Evolutionary conservation across 1,140 invertebrate species (phyloP).

Genomic region (Tenebrio molitor): DNA sequence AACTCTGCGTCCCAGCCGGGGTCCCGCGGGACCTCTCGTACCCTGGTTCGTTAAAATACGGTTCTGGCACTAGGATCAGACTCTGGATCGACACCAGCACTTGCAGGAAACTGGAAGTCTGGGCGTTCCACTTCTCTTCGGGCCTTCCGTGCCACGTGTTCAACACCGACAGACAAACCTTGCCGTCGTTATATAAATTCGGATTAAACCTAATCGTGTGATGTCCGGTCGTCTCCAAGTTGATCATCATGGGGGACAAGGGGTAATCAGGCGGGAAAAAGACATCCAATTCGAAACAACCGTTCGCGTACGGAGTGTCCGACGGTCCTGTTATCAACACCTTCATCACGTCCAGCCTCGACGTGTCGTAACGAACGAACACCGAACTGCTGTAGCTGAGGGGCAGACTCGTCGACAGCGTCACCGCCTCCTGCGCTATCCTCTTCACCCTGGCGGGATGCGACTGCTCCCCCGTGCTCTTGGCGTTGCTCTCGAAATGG

Average conservation of each 20-base stretch:
- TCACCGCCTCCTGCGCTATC: constrained; percentile 95
- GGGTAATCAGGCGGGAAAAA: constrained; percentile 93
- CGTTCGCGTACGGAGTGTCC: constrained; percentile 91
- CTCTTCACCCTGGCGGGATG: constrained; percentile 91
- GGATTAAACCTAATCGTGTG: constrained; percentile 96
- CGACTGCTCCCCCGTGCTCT: constrained; percentile 86
- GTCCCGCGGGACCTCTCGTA: constrained; percentile 94
- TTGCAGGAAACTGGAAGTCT: constrained; percentile 96
- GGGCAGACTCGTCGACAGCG: constrained; percentile 93
- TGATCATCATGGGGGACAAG: constrained; percentile 86
- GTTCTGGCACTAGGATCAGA: constrained; percentile 94
- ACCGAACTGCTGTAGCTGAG: constrained; percentile 95
- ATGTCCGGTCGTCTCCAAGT: constrained; percentile 94
- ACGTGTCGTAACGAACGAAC: constrained; percentile 95
- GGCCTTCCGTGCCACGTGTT: constrained; percentile 98
- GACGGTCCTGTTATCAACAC: constrained; percentile 93
- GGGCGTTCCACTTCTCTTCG: constrained; percentile 99
- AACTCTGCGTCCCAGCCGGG: constrained; percentile 87
- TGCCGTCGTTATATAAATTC: constrained; percentile 97
- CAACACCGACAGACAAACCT: constrained; percentile 95
- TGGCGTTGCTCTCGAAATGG: constrained; percentile 92
- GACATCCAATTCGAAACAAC: constrained; percentile 92
- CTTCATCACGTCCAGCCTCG: constrained; percentile 96
- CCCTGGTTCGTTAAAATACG: constrained; percentile 98
- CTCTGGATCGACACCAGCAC: constrained; percentile 97